Evolutionary conservation across 2,888 invertebrate species (phyloP), one percentile per base, ranked within the genome.

Genomic region (Ochropleura leucogaster): DNA sequence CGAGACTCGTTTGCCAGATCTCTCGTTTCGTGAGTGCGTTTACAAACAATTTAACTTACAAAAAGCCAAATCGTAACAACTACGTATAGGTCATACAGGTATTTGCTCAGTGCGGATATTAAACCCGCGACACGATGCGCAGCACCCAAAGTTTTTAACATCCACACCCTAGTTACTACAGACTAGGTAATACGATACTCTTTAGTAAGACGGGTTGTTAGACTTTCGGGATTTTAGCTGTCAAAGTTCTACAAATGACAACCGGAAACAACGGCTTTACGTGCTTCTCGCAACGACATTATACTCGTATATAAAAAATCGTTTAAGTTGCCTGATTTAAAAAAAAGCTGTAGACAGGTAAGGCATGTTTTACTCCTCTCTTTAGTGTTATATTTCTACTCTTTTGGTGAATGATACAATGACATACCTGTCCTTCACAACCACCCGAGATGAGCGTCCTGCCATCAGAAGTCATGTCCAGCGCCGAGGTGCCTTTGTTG

Each of bases 401-500:
- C 30, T 57, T 30, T 30, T 57, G 8, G 30, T 20, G 47, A 40
- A 47, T 30, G 14, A 46, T 16, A 51, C 14, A n/a, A 16, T 20
- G 14, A 57, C n/a, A 20, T 60, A 97, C 98, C 96, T 99, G 98
- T n/a, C 99, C 99, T 91, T 99, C 99, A 80, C 98, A 98, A 7
- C 99, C 99, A 1, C 99, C 99, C 65, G 98, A 99, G 65, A 99
- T 97, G 69, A 99, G 97, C 44, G 97, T 97, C 20, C 95, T 95
- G 1, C 98, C 98, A 86, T 98, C 97, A 5, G 96, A 96, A 0
- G 98, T 98, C 83, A 98, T 97, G 44, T 98, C 97, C 57, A 99
- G 93, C 0, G 99, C 98, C 0, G 99, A 98, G 0, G 98, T 98
- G 72, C 98, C 98, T 91, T 98, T 98, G 87, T 98, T 98, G 92